A percentile compares a stretch with the other conserved stretches of the same genome.
Evolutionary conservation across 2,888 invertebrate species (phyloP).

Genomic region (Argyresthia goedartella): DNA sequence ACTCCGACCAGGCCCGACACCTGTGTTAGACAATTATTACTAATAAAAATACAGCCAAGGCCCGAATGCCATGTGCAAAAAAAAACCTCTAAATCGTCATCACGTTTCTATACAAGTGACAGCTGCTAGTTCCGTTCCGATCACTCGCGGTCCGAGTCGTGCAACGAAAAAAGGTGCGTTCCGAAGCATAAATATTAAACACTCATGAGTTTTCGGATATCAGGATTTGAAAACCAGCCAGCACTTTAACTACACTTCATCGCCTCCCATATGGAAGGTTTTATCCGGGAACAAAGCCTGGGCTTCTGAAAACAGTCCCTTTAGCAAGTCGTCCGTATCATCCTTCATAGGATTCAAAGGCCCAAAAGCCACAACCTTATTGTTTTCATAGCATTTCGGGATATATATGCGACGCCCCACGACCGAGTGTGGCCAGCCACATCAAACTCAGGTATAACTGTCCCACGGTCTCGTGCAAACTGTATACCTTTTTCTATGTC

Average conservation of each 20-base stretch:
- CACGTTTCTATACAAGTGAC: too few species aligned
- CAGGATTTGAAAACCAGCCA: conserved; percentile 46
- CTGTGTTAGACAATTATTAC: too few species aligned
- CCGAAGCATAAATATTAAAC: too few species aligned
- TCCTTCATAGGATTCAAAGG: conserved; percentile 84
- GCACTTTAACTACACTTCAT: conserved; percentile 88
- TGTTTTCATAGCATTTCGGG: conserved; percentile 75
- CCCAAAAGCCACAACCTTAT: conserved; percentile 68
- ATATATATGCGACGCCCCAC: conserved; percentile 82
- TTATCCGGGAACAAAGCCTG: conserved; percentile 79
- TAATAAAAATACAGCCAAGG: too few species aligned
- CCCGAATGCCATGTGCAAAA: too few species aligned
- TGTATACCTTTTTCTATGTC: too few species aligned
- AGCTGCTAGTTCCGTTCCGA: too few species aligned
- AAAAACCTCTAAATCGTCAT: too few species aligned
- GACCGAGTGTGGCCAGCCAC: conserved; percentile 92
- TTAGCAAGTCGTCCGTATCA: conserved; percentile 76
- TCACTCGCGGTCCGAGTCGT: too few species aligned
- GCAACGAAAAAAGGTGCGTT: too few species aligned
- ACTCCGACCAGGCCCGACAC: too few species aligned
- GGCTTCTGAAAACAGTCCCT: conserved; percentile 78
- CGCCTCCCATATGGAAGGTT: conserved; percentile 93
- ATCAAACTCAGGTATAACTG: conserved; percentile 93
- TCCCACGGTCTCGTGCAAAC: conserved; percentile 80
- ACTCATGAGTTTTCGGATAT: too few species aligned